Evolutionary conservation across 2,797 vertebrate species (phyloP).

Genomic region (Brachyrhaphis roseni): DNA sequence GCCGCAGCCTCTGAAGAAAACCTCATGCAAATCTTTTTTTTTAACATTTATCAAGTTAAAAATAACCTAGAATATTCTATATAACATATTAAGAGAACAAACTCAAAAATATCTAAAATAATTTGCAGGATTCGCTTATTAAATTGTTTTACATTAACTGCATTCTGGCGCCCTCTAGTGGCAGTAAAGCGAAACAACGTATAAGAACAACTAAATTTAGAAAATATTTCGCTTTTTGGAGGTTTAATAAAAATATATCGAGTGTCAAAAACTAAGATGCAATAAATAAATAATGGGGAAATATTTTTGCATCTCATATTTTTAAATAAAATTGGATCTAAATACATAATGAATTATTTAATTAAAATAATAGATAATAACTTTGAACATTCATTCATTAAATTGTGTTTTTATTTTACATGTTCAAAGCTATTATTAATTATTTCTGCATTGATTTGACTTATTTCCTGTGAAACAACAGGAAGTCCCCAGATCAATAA

Average conservation of each 20-base stretch:
- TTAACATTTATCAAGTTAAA: constrained; percentile 22
- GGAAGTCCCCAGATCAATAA: neutral
- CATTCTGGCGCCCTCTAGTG: neutral
- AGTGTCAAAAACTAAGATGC: neutral
- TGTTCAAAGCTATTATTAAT: neutral
- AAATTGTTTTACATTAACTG: neutral
- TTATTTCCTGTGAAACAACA: neutral
- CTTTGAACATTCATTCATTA: neutral
- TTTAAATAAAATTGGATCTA: neutral
- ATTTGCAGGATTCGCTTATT: neutral
- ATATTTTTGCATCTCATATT: neutral
- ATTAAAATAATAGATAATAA: neutral
- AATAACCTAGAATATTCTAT: neutral
- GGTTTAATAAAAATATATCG: neutral
- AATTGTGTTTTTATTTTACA: neutral
- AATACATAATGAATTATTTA: neutral
- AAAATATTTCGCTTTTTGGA: neutral
- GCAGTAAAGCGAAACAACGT: neutral
- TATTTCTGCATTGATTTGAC: neutral
- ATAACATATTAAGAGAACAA: neutral
- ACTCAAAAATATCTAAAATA: neutral
- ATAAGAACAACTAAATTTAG: too few species aligned
- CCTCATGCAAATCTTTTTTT: constrained; percentile 9
- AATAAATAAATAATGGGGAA: neutral
- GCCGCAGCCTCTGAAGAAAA: constrained; percentile 11